Conservation (phyloP, 1,140 invertebrate genomes). For the Drosophila lacteicornis region DNA sequence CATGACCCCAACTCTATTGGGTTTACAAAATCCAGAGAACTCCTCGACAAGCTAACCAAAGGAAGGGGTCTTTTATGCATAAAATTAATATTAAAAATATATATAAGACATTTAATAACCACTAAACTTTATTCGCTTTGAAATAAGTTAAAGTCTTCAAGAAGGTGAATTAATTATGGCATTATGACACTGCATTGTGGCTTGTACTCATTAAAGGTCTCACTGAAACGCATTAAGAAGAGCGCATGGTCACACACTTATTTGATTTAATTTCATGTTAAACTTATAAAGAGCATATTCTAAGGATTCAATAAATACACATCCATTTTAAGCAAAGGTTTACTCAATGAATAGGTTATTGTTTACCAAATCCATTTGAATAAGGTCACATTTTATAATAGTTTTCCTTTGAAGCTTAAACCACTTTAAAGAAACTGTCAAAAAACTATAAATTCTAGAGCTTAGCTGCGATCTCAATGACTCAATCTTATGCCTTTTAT, state of each 20-base stretch:
- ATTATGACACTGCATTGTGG: neutral
- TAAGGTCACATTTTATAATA: too few relatives aligned
- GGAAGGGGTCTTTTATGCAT: neutral
- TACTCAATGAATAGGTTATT: too few relatives aligned
- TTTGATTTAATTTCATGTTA: too few relatives aligned
- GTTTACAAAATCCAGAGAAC: too few relatives aligned
- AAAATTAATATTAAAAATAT: neutral
- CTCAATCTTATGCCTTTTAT: slow-evolving; percentile 1
- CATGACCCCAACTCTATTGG: neutral
- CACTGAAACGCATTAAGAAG: neutral
- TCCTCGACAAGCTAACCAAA: slow-evolving; percentile 11
- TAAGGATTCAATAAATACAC: too few relatives aligned
- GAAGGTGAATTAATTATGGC: too few relatives aligned
- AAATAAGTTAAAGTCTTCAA: neutral
- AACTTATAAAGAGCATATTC: too few relatives aligned
- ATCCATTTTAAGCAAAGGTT: too few relatives aligned
- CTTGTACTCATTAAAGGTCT: neutral
- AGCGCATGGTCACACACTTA: neutral
- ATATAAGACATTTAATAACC: neutral
- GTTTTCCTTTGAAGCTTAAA: too few relatives aligned
- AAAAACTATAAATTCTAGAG: neutral
- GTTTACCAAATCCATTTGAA: too few relatives aligned
- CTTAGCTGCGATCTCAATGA: neutral
- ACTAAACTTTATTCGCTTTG: neutral
- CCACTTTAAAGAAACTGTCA: too few relatives aligned